phyloP scores from a whole-genome alignment of 2,888 invertebrate genomes.

The Meta bourneti region DNA sequence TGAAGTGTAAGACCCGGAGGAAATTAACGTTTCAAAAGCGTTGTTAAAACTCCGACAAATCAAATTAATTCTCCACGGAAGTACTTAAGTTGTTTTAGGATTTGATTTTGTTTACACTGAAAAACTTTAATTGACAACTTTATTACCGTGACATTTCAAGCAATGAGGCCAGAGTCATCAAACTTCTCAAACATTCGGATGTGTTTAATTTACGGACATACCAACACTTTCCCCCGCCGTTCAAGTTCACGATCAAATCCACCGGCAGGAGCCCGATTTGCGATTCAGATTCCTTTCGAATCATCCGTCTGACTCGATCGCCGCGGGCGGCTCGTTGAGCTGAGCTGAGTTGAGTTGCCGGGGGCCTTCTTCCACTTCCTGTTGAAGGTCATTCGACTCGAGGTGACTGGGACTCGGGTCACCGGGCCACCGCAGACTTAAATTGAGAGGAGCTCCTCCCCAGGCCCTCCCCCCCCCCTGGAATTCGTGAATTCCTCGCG shows the following conservation, averaged over 20 bases:
- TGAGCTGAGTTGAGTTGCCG: slow-evolving; percentile 46
- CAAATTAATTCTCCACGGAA: too few relatives aligned
- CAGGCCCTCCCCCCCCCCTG: not conserved
- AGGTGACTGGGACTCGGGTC: slow-evolving; percentile 72
- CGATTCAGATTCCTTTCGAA: not conserved
- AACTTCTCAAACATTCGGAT: too few relatives aligned
- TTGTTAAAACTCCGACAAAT: too few relatives aligned
- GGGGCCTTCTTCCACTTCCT: slow-evolving; percentile 65
- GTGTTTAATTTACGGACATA: not conserved
- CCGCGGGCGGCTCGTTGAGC: not conserved
- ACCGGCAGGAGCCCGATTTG: not conserved
- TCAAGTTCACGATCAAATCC: not conserved
- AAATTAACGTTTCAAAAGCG: too few relatives aligned
- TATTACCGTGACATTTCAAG: too few relatives aligned
- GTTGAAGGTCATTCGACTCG: slow-evolving; percentile 74
- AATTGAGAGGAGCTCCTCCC: slow-evolving; percentile 15
- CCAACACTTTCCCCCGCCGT: slow-evolving; percentile 27
- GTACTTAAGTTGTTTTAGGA: too few relatives aligned
- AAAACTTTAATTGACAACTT: too few relatives aligned
- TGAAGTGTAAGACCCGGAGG: too few relatives aligned
- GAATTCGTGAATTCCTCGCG: slow-evolving; percentile 18
- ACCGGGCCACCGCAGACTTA: slow-evolving; percentile 63
- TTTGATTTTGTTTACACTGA: too few relatives aligned
- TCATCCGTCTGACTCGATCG: not conserved
- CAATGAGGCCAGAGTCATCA: too few relatives aligned